phyloP scores from a whole-genome alignment of 2,888 invertebrate genomes.

The Tridacna crocea region DNA sequence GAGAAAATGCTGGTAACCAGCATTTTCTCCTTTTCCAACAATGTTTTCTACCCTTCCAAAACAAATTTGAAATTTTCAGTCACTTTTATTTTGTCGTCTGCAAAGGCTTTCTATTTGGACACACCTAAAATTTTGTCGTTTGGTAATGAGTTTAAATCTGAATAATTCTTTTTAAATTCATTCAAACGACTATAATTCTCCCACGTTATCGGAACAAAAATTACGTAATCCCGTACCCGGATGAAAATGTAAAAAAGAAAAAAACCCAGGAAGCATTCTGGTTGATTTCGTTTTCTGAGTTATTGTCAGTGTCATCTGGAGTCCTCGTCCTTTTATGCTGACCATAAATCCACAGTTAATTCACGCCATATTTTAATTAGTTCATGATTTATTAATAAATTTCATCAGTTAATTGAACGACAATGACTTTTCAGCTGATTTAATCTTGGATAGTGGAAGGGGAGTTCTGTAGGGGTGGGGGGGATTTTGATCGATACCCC shows the following conservation, averaged over 20 bases:
- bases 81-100: no score
- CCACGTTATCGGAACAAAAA: no score
- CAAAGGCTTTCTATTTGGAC: no score
- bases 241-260: background rate
- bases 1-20: no score
- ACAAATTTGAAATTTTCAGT: no score
- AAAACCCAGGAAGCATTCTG: background rate
- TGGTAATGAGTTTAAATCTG: no score
- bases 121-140: no score
- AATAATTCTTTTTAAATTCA: no score
- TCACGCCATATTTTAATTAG: slow-evolving; percentile 62
- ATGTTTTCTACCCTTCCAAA: no score
- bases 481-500: slow-evolving; percentile 27
- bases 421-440: slow-evolving; percentile 59
- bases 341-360: slow-evolving; percentile 56
- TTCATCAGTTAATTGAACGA: slow-evolving; percentile 70
- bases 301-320: slow-evolving; percentile 15
- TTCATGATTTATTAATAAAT: slow-evolving; percentile 69
- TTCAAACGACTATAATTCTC: no score
- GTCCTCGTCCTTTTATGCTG: slow-evolving; percentile 46
- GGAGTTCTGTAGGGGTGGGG: slow-evolving; percentile 25
- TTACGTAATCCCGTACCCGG: background rate
- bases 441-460: slow-evolving; percentile 43
- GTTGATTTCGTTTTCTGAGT: background rate
- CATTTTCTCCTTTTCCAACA: no score